Evolutionary conservation across 2,888 invertebrate species (phyloP).

Genomic region (Andrena hattorfiana): DNA sequence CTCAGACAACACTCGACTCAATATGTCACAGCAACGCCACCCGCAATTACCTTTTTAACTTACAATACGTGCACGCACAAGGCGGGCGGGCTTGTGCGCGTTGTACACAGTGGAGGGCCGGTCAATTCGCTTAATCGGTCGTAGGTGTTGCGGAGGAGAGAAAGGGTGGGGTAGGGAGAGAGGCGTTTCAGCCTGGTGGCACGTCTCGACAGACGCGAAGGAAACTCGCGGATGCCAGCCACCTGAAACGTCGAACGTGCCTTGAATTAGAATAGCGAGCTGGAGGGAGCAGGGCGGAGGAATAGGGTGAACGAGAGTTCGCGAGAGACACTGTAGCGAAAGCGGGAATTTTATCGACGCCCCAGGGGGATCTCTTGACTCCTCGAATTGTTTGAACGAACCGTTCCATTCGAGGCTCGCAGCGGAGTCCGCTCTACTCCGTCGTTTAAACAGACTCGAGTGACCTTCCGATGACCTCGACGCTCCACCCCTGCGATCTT

Average conservation of each 20-base stretch:
- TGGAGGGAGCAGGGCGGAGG: neutral
- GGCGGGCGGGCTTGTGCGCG: no score
- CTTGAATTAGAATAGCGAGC: conserved; percentile 46
- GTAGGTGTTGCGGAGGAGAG: conserved; percentile 59
- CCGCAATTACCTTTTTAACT: conserved; percentile 79
- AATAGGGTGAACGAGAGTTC: neutral
- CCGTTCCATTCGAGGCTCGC: conserved; percentile 3
- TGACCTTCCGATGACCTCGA: no score
- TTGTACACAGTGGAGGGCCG: conserved; percentile 47
- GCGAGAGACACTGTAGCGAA: conserved; percentile 34
- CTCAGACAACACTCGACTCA: conserved; percentile 81
- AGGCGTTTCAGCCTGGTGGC: conserved; percentile 3
- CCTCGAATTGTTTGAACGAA: conserved; percentile 37
- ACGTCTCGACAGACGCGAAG: conserved; percentile 9
- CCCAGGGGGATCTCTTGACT: conserved; percentile 30
- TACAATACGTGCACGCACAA: conserved; percentile 62
- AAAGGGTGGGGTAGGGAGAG: neutral
- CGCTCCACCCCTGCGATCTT: no score
- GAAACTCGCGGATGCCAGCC: conserved; percentile 25
- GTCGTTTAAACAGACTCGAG: no score
- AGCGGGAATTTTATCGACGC: conserved; percentile 44
- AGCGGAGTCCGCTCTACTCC: no score
- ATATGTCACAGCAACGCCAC: conserved; percentile 74
- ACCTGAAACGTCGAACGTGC: conserved; percentile 56
- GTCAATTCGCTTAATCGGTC: conserved; percentile 73